Conservation (phyloP, 2,113 vertebrate genomes). For the Loxodonta africana region DNA sequence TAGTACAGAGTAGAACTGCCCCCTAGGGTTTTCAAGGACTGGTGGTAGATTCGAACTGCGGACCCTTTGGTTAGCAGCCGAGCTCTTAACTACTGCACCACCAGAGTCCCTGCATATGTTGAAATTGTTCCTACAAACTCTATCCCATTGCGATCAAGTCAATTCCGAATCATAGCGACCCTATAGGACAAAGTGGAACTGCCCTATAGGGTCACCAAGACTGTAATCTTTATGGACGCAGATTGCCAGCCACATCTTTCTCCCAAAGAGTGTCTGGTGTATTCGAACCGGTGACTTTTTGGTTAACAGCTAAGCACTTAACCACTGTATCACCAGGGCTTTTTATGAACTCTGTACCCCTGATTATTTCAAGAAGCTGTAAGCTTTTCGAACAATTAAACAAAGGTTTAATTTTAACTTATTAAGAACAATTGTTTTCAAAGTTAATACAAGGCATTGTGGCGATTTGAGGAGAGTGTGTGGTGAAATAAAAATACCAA, state of each 20-base stretch:
- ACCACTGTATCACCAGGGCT: neutral
- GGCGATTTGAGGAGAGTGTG: neutral
- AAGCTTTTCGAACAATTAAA: neutral
- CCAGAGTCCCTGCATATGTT: neutral
- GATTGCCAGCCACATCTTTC: neutral
- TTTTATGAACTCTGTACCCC: neutral
- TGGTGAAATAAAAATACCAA: constrained; percentile 9
- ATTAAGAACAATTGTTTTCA: neutral
- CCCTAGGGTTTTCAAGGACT: no score
- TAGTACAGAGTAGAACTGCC: no score
- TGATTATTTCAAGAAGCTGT: neutral
- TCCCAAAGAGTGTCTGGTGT: no score
- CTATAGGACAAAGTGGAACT: neutral
- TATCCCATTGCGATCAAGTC: neutral
- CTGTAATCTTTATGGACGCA: neutral
- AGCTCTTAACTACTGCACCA: no score
- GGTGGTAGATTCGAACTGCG: no score
- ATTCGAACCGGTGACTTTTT: neutral
- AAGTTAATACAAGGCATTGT: neutral
- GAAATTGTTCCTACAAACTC: neutral
- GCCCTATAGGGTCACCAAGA: neutral
- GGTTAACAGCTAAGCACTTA: neutral
- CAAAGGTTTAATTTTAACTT: constrained; percentile 39
- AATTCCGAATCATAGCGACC: neutral
- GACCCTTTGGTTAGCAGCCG: no score